phyloP scores from a whole-genome alignment of 2,888 invertebrate genomes.

The Adineta ricciae region DNA sequence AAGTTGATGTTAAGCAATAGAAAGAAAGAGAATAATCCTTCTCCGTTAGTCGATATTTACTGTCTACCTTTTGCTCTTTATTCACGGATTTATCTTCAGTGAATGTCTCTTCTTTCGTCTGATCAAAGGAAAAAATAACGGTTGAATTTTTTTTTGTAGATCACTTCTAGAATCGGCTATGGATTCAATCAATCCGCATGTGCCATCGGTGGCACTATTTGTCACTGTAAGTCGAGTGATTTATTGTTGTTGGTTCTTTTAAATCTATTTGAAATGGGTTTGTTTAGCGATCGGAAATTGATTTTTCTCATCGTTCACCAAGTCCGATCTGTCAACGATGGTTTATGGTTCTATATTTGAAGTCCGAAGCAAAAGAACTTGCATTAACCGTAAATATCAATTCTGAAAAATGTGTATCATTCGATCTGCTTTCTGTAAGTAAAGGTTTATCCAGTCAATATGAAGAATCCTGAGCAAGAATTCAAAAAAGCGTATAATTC shows the following conservation, averaged over 20 bases:
- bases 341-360: constrained; percentile 33
- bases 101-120: neutral
- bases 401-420: neutral
- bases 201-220: constrained; percentile 1
- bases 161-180: neutral
- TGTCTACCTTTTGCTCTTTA: constrained; percentile 15
- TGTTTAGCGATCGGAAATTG: constrained; percentile 32
- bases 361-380: constrained; percentile 31
- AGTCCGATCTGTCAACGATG: constrained; percentile 33
- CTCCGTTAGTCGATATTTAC: neutral
- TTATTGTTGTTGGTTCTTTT: neutral
- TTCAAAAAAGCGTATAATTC: constrained; percentile 29
- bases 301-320: constrained; percentile 31
- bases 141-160: neutral
- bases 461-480: constrained; percentile 34
- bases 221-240: neutral
- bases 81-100: neutral
- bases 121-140: neutral
- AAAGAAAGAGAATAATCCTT: neutral
- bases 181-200: constrained; percentile 9
- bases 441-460: constrained; percentile 33
- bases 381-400: constrained; percentile 23
- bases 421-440: too few relatives aligned
- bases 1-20: neutral
- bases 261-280: neutral